These are phyloP conservation scores for Boleophthalmus pectinirostris DNA, from an alignment of 2,113 vertebrate species.

Conservation along the genomic window DNA sequence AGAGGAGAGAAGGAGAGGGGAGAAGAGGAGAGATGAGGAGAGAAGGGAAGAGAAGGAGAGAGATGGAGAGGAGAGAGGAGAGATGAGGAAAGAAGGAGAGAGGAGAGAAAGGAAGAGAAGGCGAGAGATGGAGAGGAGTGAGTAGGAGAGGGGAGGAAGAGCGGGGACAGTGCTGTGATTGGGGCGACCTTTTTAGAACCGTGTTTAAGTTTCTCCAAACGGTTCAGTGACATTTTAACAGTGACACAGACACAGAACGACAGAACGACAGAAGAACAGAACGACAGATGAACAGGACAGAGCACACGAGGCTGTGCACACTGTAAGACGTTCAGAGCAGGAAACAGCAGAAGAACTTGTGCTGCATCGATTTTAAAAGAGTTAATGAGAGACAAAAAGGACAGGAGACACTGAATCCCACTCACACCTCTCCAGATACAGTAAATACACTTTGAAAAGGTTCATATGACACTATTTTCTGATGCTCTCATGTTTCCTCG, in stretches of 20 bases:
- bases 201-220: conserved; percentile 45
- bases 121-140: conserved; percentile 48
- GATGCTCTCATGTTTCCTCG: too few species aligned
- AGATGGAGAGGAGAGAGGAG: too few species aligned
- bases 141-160: conserved; percentile 11
- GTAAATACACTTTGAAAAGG: too few species aligned
- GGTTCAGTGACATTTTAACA: conserved; percentile 56
- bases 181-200: conserved; percentile 53
- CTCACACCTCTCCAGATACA: too few species aligned
- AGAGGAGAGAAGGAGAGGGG: conserved; percentile 32
- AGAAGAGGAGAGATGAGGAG: neutral
- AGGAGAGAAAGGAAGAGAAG: too few species aligned
- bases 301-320: too few species aligned
- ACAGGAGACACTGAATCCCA: neutral
- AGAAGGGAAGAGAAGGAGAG: too few species aligned
- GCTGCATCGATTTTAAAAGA: neutral
- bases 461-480: too few species aligned
- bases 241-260: conserved; percentile 29
- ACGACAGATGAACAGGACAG: too few species aligned
- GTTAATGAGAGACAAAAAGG: neutral
- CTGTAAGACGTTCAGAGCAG: too few species aligned
- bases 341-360: neutral
- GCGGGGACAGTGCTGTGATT: conserved; percentile 44
- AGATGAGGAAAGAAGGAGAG: conserved; percentile 6
- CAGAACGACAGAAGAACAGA: too few species aligned